These are phyloP conservation scores for Geophilus truncorum DNA, from an alignment of 2,888 invertebrate species.

Conservation along the genomic window DNA sequence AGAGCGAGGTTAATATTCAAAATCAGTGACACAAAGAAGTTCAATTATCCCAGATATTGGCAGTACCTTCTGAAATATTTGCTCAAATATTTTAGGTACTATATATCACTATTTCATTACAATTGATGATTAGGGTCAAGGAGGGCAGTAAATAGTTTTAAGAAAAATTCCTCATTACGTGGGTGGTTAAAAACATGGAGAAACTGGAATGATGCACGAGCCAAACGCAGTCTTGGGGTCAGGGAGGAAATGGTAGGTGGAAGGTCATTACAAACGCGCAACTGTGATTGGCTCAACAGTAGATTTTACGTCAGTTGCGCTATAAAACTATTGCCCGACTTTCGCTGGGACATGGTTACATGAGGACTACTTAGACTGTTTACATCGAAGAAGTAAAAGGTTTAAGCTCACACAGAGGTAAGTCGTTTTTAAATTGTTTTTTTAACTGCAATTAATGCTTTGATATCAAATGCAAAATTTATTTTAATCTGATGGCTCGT, in stretches of 20 bases:
- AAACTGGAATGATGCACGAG: slow-evolving; percentile 7
- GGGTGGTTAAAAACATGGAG: slow-evolving; percentile 6
- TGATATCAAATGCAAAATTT: too few relatives aligned
- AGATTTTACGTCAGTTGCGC: background rate
- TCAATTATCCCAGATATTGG: background rate
- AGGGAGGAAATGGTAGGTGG: background rate
- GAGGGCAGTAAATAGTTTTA: background rate
- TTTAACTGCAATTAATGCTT: background rate
- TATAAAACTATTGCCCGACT: slow-evolving; percentile 14
- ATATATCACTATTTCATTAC: background rate
- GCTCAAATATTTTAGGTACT: background rate
- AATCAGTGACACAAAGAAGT: background rate
- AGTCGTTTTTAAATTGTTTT: background rate
- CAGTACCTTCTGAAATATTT: background rate
- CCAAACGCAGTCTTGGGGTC: background rate
- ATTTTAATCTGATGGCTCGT: too few relatives aligned
- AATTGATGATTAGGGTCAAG: background rate
- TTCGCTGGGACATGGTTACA: background rate
- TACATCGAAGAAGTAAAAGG: background rate
- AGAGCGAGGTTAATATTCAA: slow-evolving; percentile 1
- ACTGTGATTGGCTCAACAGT: background rate
- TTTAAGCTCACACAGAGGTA: background rate
- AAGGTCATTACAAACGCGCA: background rate
- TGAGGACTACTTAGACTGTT: background rate
- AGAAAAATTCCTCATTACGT: background rate